Base-by-base conservation (phyloP, 1,140 invertebrate genomes). In the Atta colombica region DNA sequence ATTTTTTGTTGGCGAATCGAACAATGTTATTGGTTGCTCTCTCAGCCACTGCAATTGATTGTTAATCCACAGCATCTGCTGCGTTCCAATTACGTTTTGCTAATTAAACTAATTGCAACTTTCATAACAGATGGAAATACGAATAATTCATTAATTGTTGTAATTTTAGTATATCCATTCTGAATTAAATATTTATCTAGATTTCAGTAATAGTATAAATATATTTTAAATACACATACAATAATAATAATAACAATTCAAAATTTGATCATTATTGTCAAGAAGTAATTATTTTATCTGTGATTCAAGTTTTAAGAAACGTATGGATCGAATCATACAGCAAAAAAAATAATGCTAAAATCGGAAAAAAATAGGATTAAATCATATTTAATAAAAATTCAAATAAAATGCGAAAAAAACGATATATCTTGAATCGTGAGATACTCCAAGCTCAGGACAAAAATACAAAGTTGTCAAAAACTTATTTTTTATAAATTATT, bases 81-180 rank as follows among this genome's bases (percentile, higher is more conserved):
- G 3, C 16, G 49, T 72, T 72, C 6, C 16, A 60, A 82, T 82
- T 82, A 82, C 18, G 61, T 82, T 31, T 72, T 49, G 18, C 39
- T 69, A 82, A 72, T 82, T 82, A 45, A 82, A 82, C 7, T 82
- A 82, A 82, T 82, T 82, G 55, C 6, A 21, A 12, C 14, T 66
- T 0, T 31, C 18, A 3, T 49, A 82, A 60, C 35, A 16, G 12
- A 82, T 31, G 2, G 10, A 1, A 60, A 82, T 72, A 82, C 3
- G 6, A 82, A 63, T 74, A 16, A 81, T 82, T 0, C 25, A 49
- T 31, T 12, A 18, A 68, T 16, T 66, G 12, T 2, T 49, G 28
- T 35, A 51, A 0, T 78, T 45, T n/a, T 66, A 28, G 8, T 28
- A 53, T 16, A 39, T 53, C 1, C 2, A 58, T 71, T 2, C 3